Evolutionary conservation across 1,140 invertebrate species (phyloP).

Genomic region (Penaeus indicus): DNA sequence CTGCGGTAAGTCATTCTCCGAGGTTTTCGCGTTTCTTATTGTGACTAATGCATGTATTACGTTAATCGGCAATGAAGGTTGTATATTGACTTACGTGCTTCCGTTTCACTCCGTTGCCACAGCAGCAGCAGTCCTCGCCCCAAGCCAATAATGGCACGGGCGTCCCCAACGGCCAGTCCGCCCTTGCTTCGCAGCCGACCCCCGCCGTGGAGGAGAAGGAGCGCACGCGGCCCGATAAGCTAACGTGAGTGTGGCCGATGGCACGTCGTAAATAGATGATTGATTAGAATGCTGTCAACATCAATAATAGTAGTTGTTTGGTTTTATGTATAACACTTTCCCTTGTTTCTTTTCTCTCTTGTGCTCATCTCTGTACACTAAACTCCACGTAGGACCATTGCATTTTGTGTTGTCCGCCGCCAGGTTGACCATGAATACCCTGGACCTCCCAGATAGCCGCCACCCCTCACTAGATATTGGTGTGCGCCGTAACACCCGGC

Average conservation of each 20-base stretch:
- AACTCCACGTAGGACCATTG: neutral
- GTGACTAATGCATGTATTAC: neutral
- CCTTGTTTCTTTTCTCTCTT: slow-evolving; percentile 19
- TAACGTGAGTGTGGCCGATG: neutral
- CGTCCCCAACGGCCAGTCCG: slow-evolving; percentile 3
- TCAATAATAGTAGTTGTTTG: slow-evolving; percentile 6
- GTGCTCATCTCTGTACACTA: slow-evolving; percentile 7
- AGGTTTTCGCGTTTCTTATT: neutral
- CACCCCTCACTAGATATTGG: slow-evolving; percentile 50
- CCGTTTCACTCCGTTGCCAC: neutral
- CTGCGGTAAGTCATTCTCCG: neutral
- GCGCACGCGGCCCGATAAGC: slow-evolving; percentile 4
- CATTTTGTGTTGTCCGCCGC: neutral
- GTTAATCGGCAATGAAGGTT: no score
- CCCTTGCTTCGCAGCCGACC: neutral
- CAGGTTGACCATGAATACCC: slow-evolving; percentile 26
- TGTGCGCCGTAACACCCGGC: slow-evolving; percentile 51
- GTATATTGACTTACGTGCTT: no score
- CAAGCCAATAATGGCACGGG: slow-evolving; percentile 5
- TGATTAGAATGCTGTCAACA: neutral
- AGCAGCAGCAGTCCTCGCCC: neutral
- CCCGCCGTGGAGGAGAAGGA: slow-evolving; percentile 12
- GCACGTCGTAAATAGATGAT: no score
- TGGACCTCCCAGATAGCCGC: slow-evolving; percentile 43
- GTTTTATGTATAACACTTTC: neutral